Base-by-base conservation (phyloP, 2,797 vertebrate species). In the Dryobates pubescens region DNA sequence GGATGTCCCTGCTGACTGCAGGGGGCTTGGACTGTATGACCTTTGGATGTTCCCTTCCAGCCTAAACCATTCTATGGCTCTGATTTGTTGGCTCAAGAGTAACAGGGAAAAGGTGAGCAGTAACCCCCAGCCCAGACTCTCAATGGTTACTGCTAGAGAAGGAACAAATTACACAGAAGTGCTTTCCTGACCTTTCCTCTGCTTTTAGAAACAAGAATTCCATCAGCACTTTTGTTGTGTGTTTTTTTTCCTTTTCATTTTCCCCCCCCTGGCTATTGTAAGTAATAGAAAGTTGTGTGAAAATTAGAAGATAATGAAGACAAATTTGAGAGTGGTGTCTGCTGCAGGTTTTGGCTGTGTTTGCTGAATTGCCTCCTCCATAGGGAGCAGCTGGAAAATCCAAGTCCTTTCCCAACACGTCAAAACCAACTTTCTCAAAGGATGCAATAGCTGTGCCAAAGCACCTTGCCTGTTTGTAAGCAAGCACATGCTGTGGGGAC, bases 401-500 rank as follows among this genome's bases (percentile, higher is more conserved):
- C 61, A 82, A 75, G 36, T 64, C 77, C 54, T 91, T 74, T 92
- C 68, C 89, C 74, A 94, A n/a, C 93, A 88, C 86, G 88, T 93
- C 81, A 88, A 89, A 95, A 86, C 41, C 51, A 74, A 69, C 77
- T 62, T 92, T 92, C 89, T 91, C 38, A 59, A 94, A 95, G 80
- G 82, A 68, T 84, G 77, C 34, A 56, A 77, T 41, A 54, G 62
- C 62, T 77, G 77, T 94, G 92, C 92, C 94, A 95, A 80, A 93
- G 83, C 74, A 88, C 87, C 89, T 93, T 92, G 71, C 62, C 80
- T 91, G 10, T 79, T 85, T 82, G 71, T 91, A 92, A 94, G 88
- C 72, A 89, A 90, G 86, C 38, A 30, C 10, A 5, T 23, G 13
- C 76, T 65, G 4, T 4, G 73, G 89, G 80, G 78, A 93, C 75